Base-by-base conservation (phyloP, 2,113 vertebrate species). In the Casuarius casuarius region DNA sequence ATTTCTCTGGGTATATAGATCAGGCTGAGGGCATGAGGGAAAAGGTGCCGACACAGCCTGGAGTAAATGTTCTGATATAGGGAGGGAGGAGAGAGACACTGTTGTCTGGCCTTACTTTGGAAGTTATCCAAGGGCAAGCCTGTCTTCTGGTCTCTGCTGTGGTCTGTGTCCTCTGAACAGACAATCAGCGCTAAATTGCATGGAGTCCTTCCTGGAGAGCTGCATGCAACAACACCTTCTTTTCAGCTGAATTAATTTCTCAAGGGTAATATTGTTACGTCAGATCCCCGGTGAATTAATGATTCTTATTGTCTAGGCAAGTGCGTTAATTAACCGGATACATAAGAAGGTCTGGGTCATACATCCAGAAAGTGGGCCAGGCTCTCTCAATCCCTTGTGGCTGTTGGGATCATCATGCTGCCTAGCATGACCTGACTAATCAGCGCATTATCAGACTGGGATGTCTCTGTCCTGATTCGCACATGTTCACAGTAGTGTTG, bases 331-430 rank as follows among this genome's bases (percentile, higher is more conserved):
- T 90, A 89, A 88, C 42, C 44, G 59, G 82, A 79, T 73, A 67
- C 40, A 35, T 54, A 67, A 79, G 79, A 70, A 94, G 85, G 33
- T 23, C 93, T 86, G 79, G 63, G 67, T 97, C 92, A 92, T 84
- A 95, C 89, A 5, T 89, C 87, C 84, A 92, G 87, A 91, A 95
- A 94, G 91, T 88, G 42, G 11, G 81, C 84, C 89, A 97, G 91
- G 76, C 63, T 79, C 49, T 65, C 44, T 73, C 89, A 91, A 92
- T 94, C 89, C 67, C n/a, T 65, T n/a, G 46, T 51, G 89, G 63
- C 91, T 92, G 40, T 75, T 91, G 91, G 46, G 71, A 87, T 96
- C 91, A 94, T 91, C 33, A 54, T 73, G 74, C 84, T 91, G 58
- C 88, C 89, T 67, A 75, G n/a, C 46, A 63, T 85, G 92, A 95